Evolutionary conservation across 2,113 vertebrate species (phyloP), one percentile per base, ranked within the genome.

Genomic region (Amazona vittata): DNA sequence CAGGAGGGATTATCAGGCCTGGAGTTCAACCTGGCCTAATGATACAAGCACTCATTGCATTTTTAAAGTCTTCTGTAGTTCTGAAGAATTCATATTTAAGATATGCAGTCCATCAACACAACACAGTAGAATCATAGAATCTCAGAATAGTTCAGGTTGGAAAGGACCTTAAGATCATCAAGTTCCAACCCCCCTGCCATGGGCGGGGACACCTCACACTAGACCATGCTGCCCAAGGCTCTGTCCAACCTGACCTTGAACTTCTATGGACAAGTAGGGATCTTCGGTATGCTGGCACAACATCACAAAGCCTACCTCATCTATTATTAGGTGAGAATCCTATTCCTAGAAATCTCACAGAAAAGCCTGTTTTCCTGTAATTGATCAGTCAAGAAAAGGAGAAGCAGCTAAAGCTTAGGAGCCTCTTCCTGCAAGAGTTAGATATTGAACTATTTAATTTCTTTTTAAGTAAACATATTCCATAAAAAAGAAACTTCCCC

Each of bases 81-180:
- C 41, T 79, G 33, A 83, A 44, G 8, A 46, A 26, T 4, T n/a
- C 2, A 39, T 50, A 44, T 29, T 37, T 31, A 41, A 52, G 68
- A n/a, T 37, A 46, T 0, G 0, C 24, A 37, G 10, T 37, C 10
- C 13, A 24, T 14, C 14, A 41, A 25, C 22, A 31, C 11, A 49
- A 28, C 41, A 41, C 10, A 17, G 28, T 46, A 5, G 12, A 21
- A 21, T n/a, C 33, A n/a, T 9, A 57, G 33, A 57, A 57, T 21
- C 31, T n/a, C 33, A 21, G 55, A 22, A 57, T n/a, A 57, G 33
- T n/a, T n/a, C n/a, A 9, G 33, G 19, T n/a, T n/a, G 33, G 31
- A 21, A 57, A n/a, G 33, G 20, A n/a, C 19, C 55, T 57, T 57
- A 57, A 57, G 19, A 57, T n/a, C 19, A 57, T 57, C 12, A 8